Base-by-base conservation (phyloP, 2,113 vertebrate genomes). In the Melanocharis versteri region DNA sequence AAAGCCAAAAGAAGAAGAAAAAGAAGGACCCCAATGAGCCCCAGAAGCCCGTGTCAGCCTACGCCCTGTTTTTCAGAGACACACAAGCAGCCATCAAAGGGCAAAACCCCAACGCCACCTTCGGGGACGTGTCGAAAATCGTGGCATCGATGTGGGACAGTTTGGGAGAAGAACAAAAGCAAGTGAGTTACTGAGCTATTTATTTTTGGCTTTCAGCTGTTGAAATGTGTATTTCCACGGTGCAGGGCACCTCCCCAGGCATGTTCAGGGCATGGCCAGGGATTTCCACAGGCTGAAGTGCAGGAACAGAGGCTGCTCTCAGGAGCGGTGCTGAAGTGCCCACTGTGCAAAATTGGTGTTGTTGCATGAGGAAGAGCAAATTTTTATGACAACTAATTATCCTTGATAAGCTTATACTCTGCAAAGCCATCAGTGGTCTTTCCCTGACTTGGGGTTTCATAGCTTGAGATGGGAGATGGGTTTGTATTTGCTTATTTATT, bases 1-100 rank as follows among this genome's bases (percentile, higher is more conserved):
- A 99, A 93, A 99, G 98, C 83, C 99, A 99, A 93, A 99, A 99
- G 95, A 99, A 99, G 98, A 99, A 99, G 98, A 99, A 99, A 94
- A 99, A 99, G 98, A 99, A 99, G 98, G 99, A 99, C 87, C 99
- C 99, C 58, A 99, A 99, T 0, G 99, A 99, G 98, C 99, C 99
- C 0, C 99, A 99, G 90, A 99, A 99, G 97, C 99, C 99, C 0
- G 99, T 99, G 93, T 99, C 99, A 0, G 99, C 99, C 62, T 99
- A 99, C 1, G 99, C 99, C 22, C 98, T 99, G 90, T 99, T 99
- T 98, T 99, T 99, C 98, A 98, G 99, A 94, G 99, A 99, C 97
- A 99, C 99, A 1, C 99, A 99, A 97, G 99, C 99, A 0, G 99
- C 99, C 97, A 99, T 99, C 96, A 99, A 99, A 88, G 99, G 99